Base-by-base conservation (phyloP, 1,140 invertebrate genomes). In the Eriosoma lanigerum region DNA sequence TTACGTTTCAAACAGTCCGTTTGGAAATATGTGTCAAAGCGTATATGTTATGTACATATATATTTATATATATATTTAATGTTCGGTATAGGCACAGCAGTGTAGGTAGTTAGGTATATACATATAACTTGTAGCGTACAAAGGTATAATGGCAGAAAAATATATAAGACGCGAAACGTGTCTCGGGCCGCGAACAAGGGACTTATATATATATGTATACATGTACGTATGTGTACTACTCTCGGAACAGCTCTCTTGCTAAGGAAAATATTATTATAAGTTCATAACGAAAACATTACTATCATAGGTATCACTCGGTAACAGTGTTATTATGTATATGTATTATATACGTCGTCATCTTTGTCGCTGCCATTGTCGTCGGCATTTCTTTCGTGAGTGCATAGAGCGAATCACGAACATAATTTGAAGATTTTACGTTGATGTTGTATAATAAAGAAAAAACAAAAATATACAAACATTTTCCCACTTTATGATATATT, bases 11-110 rank as follows among this genome's bases (percentile, higher is more conserved):
- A 50, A 24, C 48, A 44, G 46, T 50, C 66, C 21, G 66, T 50
- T 70, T 50, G 46, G 66, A 48, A 70, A 50, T 50, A 50, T 50
- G 66, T 70, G 66, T 70, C 24, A 70, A 70, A 70, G 64, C n/a
- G 62, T 44, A 66, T n/a, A 24, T 17, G n/a, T 38, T 4, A 8
- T 38, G 32, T 38, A 38, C 8, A 38, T 70, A 26, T 70, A 70
- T 29, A 70, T 26, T 38, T 38, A 38, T 38, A n/a, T 46, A 46
- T 26, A 46, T 19, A 1, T n/a, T 1, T 38, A 46, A 10, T 21
- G 62, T 19, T 4, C 58, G 26, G 13, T 13, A 58, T 9, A 13
- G 21, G 56, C 24, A 58, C 10, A 24, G 21, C 3, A 26, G 21
- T 6, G 56, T 24, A 24, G 56, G 21, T 58, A 10, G 56, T 24